Conservation (phyloP, 2,113 vertebrate species). For the Zosterops pallidus region DNA sequence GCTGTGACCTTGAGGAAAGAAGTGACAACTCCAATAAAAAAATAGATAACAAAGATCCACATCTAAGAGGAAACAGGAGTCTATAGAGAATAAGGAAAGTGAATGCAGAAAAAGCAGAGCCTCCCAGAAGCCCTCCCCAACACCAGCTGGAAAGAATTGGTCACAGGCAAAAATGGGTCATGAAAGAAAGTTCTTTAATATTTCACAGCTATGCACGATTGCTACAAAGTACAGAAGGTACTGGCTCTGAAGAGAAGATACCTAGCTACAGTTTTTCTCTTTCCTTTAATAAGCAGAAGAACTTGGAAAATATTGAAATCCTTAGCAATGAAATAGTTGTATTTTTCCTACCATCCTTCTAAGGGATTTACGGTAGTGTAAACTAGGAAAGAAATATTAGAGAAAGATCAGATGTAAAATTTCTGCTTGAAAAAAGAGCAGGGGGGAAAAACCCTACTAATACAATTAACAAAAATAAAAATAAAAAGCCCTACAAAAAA, state of each 20-base stretch:
- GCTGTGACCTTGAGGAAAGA: background rate
- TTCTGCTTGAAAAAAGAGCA: background rate
- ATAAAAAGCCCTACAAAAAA: background rate
- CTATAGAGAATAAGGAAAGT: background rate
- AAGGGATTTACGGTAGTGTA: background rate
- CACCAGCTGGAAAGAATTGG: background rate
- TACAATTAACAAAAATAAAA: background rate
- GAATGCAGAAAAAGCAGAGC: background rate
- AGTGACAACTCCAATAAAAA: accelerated
- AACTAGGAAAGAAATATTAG: background rate
- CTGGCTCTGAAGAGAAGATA: background rate
- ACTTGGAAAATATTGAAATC: background rate
- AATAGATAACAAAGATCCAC: background rate
- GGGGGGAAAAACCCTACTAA: accelerated
- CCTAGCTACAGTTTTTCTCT: background rate
- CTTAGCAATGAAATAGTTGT: background rate
- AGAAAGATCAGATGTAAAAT: background rate
- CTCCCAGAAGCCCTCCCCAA: background rate
- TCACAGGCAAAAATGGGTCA: background rate
- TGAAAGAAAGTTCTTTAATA: background rate
- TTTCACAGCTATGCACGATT: background rate
- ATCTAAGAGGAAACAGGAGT: background rate
- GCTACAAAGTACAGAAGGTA: background rate
- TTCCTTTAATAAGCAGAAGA: background rate
- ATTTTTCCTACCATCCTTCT: background rate